Conservation (phyloP, 2,113 vertebrate species). For the Eretmochelys imbricata region DNA sequence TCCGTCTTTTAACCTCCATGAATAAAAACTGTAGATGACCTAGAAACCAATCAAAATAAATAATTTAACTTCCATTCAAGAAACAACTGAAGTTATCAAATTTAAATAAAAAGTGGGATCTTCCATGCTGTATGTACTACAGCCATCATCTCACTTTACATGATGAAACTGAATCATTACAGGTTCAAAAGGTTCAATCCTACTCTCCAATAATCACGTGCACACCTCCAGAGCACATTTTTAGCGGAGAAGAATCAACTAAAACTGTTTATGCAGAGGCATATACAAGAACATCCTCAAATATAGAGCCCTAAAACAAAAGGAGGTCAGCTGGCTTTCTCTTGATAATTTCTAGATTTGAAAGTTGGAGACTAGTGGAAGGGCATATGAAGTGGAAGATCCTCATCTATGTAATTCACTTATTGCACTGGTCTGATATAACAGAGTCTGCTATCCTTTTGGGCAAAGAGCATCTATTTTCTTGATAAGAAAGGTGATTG, state of each 20-base stretch:
- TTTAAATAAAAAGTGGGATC: neutral
- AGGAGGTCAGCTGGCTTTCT: neutral
- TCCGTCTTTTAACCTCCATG: conserved; percentile 43
- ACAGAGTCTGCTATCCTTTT: neutral
- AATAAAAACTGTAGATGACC: conserved; percentile 80
- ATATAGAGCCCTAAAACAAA: neutral
- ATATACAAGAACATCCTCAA: neutral
- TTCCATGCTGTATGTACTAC: neutral
- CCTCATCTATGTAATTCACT: neutral
- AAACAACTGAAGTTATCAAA: neutral
- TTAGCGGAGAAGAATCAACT: neutral
- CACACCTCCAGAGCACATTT: neutral
- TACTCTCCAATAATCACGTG: neutral
- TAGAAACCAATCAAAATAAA: conserved; percentile 60
- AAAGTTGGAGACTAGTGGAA: neutral
- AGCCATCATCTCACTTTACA: neutral
- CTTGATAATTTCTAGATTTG: neutral
- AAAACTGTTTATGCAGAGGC: neutral
- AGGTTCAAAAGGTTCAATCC: neutral
- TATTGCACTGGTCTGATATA: neutral
- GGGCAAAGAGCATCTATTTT: neutral
- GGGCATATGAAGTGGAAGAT: neutral
- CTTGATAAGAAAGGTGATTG: neutral
- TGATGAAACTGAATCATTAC: neutral
- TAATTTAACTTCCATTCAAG: neutral